A percentile compares a stretch with the other conserved stretches of the same genome.
phyloP scores from a whole-genome alignment of 2,888 invertebrate genomes.

The Tribolium freemani region DNA sequence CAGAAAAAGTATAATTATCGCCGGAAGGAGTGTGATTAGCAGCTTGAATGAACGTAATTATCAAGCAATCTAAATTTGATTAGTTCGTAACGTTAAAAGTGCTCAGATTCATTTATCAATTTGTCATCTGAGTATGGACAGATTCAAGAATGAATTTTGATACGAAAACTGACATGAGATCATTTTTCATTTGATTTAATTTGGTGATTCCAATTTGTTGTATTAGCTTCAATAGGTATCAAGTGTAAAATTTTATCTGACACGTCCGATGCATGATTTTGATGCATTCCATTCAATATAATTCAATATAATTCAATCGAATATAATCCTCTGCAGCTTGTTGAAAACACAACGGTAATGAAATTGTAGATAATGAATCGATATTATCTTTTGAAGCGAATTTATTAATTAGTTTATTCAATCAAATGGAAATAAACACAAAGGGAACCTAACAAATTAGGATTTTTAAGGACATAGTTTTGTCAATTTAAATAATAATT shows the following conservation, averaged over 20 bases:
- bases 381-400: background rate
- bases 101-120: background rate
- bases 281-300: background rate
- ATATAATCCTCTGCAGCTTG: background rate
- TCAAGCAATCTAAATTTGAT: slow-evolving; percentile 4
- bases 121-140: background rate
- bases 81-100: background rate
- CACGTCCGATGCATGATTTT: background rate
- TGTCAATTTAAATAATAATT: too few relatives aligned
- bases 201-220: background rate
- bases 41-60: slow-evolving; percentile 21
- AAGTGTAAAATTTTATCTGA: background rate
- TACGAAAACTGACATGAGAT: background rate
- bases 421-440: background rate
- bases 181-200: background rate
- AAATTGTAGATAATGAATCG: background rate
- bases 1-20: slow-evolving; percentile 19
- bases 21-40: slow-evolving; percentile 8
- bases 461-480: background rate
- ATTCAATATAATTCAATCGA: background rate
- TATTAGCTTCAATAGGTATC: background rate
- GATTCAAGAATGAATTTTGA: background rate
- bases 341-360: background rate
- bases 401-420: background rate
- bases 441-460: background rate